Evolutionary conservation across 1,140 invertebrate species (phyloP).

Genomic region (Bemisia tabaci): DNA sequence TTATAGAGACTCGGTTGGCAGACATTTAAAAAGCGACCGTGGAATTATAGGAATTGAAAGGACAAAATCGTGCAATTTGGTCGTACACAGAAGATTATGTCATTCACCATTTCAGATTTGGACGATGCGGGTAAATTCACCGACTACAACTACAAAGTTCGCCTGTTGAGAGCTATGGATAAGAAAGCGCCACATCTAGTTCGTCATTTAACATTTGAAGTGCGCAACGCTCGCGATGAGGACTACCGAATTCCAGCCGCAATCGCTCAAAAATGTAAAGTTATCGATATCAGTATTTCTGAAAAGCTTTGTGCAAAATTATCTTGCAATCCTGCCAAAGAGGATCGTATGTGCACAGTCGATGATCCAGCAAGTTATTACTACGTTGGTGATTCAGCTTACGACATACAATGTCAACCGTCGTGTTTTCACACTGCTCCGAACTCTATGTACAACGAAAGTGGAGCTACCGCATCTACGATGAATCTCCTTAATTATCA

Average conservation of each 20-base stretch:
- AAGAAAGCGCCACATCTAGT: background rate
- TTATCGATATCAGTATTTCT: background rate
- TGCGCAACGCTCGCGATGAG: background rate
- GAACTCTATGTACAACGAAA: background rate
- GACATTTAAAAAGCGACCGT: too few relatives aligned
- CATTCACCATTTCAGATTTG: background rate
- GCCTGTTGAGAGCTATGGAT: background rate
- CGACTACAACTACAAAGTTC: background rate
- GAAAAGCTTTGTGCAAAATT: slow-evolving; percentile 1
- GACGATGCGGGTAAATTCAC: background rate
- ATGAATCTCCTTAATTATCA: background rate
- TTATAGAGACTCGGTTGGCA: too few relatives aligned
- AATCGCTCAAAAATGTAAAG: background rate
- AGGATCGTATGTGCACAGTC: background rate
- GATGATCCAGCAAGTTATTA: background rate
- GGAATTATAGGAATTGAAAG: too few relatives aligned
- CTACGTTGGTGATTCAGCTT: background rate
- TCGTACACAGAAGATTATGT: too few relatives aligned
- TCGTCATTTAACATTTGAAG: background rate
- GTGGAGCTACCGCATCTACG: background rate
- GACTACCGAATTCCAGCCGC: background rate
- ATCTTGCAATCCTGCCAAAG: background rate
- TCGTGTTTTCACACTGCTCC: background rate
- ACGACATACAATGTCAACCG: slow-evolving; percentile 1
- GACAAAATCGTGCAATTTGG: too few relatives aligned